A percentile compares a stretch with the other conserved stretches of the same genome.
phyloP scores from a whole-genome alignment of 2,888 invertebrate genomes.

The Enchytraeus crypticus region DNA sequence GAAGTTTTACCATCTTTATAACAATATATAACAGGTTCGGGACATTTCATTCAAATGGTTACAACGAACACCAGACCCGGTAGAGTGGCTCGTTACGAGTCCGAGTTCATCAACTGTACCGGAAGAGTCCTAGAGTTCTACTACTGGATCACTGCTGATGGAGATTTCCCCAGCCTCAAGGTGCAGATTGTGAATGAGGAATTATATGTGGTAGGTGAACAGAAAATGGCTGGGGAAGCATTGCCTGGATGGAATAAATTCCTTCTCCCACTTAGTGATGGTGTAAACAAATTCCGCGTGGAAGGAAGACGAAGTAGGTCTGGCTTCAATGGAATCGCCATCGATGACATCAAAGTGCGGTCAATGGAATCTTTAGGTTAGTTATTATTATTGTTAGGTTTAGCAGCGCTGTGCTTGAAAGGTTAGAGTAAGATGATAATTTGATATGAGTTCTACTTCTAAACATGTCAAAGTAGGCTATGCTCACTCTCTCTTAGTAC shows the following conservation, averaged over 20 bases:
- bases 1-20: no score
- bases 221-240: neutral
- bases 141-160: neutral
- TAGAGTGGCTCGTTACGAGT: neutral
- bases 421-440: no score
- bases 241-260: neutral
- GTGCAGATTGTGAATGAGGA: neutral
- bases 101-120: neutral
- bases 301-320: neutral
- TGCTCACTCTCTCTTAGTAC: no score
- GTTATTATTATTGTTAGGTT: neutral
- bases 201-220: neutral
- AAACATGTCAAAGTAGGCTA: no score
- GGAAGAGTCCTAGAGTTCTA: neutral
- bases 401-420: no score
- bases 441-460: no score
- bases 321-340: neutral
- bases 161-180: neutral
- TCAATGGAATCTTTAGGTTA: neutral
- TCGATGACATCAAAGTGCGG: neutral
- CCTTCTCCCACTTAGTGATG: neutral
- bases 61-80: neutral
- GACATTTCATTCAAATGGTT: neutral
- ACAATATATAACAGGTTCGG: neutral
- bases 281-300: neutral